Evolutionary conservation across 2,888 invertebrate genomes (phyloP), one percentile per base, ranked within the genome.

Genomic region (Parelbella ahira): DNA sequence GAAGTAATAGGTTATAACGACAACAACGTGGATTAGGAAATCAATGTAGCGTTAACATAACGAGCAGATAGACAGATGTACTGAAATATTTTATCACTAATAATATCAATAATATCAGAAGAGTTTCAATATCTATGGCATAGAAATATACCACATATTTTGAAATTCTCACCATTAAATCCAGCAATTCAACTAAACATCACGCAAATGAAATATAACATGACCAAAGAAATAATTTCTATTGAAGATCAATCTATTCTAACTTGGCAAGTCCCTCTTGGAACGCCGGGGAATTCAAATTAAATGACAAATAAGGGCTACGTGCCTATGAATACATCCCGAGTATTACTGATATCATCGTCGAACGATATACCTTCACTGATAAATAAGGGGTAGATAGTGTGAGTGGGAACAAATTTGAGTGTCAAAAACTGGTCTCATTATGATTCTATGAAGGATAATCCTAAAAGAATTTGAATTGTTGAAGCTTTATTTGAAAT

Each of bases 241-340:
- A 12, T 24, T 36, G 9, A 6, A 28, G 15, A 28, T 28, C 10
- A 34, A 18, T 34, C 32, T 25, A n/a, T n/a, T n/a, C n/a, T 19
- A 32, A 30, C 30, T 30, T 8, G 18, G 15, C 12, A n/a, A 39
- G 15, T 23, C 24, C n/a, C n/a, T 19, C 11, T 24, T 10, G 24
- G 19, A 39, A 24, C 8, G 32, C 24, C 19, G 24, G 19, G 10
- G 36, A 32, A 32, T 39, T 39, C 11, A 30, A 39, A 32, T 23
- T 30, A 24, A 41, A 41, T 41, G 27, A 33, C 34, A 28, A 42
- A 37, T 37, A 37, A 37, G 24, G 33, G 33, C 19, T 33, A 47
- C 47, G 47, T 36, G 32, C 25, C 43, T 7, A 23, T 25, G 30
- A 25, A 41, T 36, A 41, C 37, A 28, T 37, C 15, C 11, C 8